Evolutionary conservation across 2,113 vertebrate genomes (phyloP).

Genomic region (Micronisus gabar): DNA sequence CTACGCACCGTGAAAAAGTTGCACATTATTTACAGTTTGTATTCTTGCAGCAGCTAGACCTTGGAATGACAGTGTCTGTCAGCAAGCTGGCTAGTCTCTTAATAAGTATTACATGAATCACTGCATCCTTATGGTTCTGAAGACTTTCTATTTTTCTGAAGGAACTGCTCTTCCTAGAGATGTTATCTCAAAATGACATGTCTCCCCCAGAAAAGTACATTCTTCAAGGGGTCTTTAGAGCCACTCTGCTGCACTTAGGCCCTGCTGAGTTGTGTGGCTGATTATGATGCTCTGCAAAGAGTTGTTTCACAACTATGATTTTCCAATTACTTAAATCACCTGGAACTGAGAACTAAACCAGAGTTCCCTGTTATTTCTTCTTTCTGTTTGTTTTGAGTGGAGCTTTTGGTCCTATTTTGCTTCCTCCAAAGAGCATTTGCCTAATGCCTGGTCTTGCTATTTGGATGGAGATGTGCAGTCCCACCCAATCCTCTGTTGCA

Average conservation of each 20-base stretch:
- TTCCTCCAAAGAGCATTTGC: not conserved
- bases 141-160: not conserved
- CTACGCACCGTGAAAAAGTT: not conserved
- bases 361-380: not conserved
- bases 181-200: not conserved
- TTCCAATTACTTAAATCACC: slow-evolving; percentile 65
- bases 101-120: not conserved
- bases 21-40: not conserved
- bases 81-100: not conserved
- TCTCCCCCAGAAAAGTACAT: not conserved
- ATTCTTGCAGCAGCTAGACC: not conserved
- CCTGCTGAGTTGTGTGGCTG: not conserved
- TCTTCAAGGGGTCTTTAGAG: slow-evolving; percentile 17
- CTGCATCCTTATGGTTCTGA: not conserved
- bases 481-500: not conserved
- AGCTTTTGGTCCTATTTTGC: not conserved
- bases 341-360: slow-evolving; percentile 29
- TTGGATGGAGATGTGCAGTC: not conserved
- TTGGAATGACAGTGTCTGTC: not conserved
- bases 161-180: not conserved
- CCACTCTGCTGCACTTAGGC: not conserved
- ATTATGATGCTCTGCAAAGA: slow-evolving; percentile 42
- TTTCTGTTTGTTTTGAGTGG: not conserved
- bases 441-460: not conserved
- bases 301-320: slow-evolving; percentile 50